Conservation (phyloP, 2,888 invertebrate species). For the Invenusta paracnida region DNA sequence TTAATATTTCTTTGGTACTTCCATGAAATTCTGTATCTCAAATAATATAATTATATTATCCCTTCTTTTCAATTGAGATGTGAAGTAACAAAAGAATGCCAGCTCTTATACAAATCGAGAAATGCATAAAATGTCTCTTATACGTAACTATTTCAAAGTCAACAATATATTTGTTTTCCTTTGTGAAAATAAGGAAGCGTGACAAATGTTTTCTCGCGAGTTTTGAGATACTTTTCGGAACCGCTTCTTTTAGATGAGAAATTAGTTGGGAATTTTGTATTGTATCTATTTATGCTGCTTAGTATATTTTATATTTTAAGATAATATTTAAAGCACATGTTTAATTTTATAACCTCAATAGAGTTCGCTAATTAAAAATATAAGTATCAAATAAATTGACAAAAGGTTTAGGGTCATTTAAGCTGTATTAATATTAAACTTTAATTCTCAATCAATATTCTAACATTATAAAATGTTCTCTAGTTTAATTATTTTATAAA, state of each 20-base stretch:
- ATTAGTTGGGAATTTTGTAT: too few species aligned
- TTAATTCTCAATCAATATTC: too few species aligned
- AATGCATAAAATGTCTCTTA: neutral
- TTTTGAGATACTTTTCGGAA: neutral
- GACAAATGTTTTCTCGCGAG: neutral
- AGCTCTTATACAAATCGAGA: neutral
- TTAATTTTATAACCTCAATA: too few species aligned
- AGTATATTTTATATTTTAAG: too few species aligned
- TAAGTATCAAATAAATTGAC: too few species aligned
- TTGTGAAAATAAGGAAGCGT: neutral
- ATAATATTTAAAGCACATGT: too few species aligned
- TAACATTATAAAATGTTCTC: too few species aligned
- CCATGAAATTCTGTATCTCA: neutral
- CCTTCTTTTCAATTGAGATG: neutral
- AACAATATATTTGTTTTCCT: neutral
- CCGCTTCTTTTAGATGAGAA: neutral
- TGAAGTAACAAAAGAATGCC: neutral
- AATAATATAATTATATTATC: neutral
- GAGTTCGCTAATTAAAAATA: too few species aligned
- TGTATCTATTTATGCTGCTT: too few species aligned
- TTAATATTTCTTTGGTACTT: neutral
- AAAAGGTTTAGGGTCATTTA: too few species aligned
- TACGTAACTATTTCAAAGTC: neutral
- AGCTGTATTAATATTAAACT: too few species aligned
- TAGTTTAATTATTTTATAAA: too few species aligned